Base-by-base conservation (phyloP, 2,888 invertebrate species). In the Lampropteryx suffumata region DNA sequence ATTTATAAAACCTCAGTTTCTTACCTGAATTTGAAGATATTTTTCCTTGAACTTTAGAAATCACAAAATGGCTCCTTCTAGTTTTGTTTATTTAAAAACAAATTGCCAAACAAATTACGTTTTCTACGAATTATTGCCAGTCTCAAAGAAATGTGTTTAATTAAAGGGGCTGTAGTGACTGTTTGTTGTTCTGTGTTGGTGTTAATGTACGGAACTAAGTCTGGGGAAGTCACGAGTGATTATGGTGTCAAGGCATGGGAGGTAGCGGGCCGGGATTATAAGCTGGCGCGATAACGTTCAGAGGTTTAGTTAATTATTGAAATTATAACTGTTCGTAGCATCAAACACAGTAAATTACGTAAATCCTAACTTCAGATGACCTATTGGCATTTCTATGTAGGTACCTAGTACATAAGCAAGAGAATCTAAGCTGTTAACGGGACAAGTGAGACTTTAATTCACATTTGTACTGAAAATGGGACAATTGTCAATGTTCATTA, bases 131-230 rank as follows among this genome's bases (percentile, higher is more conserved):
- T 52, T 51, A 54, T 62, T 54, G 57, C 49, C 66, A 59, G 68
- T 63, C 64, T 64, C 71, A 73, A 76, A 78, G 79, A 78, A 82
- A 82, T 79, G 80, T 71, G 74, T 83, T 85, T 82, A 83, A 85
- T 84, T 85, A 84, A 83, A 82, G 12, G 30, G 13, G 21, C 13
- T 28, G 34, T 36, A 52, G 52, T 56, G 35, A 49, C 48, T 52
- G 47, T 42, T 51, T 63, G 65, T 29, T 11, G 37, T 46, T 33
- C 51, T 51, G 51, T 46, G 37, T n/a, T 21, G 36, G 51, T 52
- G 52, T 52, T 34, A 52, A 52, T 52, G 47, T 39, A 42, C 36
- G 61, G 68, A 75, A 76, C 79, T 76, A 67, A 54, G 58, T 54
- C 60, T 59, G 35, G 49, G 48, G 61, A 61, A 64, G 62, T 61